Conservation (phyloP, 2,888 invertebrate species). For the Ecdyonurus torrentis region DNA sequence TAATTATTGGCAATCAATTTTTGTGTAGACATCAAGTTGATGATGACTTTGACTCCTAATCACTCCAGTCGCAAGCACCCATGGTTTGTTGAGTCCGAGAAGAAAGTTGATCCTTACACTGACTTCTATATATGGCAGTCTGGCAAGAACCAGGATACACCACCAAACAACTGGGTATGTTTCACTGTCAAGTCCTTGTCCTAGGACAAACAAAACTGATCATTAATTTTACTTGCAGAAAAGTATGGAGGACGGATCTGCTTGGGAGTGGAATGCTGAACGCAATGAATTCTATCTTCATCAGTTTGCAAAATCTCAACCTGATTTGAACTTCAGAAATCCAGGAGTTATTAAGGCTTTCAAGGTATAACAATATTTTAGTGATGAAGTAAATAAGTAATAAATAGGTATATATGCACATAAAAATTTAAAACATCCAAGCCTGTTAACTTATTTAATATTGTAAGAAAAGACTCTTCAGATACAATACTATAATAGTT, state of each 20-base stretch:
- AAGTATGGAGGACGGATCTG: conserved; percentile 36
- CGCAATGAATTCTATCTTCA: conserved; percentile 62
- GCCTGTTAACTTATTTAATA: too few species aligned
- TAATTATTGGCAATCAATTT: too few species aligned
- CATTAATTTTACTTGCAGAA: conserved; percentile 20
- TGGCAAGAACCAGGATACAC: conserved; percentile 22
- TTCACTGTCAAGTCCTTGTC: too few species aligned
- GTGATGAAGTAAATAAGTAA: too few species aligned
- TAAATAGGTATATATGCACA: too few species aligned
- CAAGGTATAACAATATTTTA: too few species aligned
- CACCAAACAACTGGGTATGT: conserved; percentile 51
- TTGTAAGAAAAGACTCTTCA: too few species aligned
- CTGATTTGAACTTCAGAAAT: conserved; percentile 71
- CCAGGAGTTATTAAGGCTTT: conserved; percentile 44
- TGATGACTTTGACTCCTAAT: conserved; percentile 61
- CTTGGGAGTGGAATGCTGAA: conserved; percentile 49
- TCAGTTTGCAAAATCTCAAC: conserved; percentile 46
- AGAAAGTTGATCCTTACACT: conserved; percentile 37
- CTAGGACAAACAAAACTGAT: conserved; percentile 4
- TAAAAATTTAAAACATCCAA: too few species aligned
- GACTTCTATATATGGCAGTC: conserved; percentile 66
- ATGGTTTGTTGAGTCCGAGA: conserved; percentile 53
- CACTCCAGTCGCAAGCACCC: conserved; percentile 45
- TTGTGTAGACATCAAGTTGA: conserved; percentile 34
- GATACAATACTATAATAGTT: neutral